Evolutionary conservation across 2,113 vertebrate genomes (phyloP).

Genomic region (Butorides virescens): DNA sequence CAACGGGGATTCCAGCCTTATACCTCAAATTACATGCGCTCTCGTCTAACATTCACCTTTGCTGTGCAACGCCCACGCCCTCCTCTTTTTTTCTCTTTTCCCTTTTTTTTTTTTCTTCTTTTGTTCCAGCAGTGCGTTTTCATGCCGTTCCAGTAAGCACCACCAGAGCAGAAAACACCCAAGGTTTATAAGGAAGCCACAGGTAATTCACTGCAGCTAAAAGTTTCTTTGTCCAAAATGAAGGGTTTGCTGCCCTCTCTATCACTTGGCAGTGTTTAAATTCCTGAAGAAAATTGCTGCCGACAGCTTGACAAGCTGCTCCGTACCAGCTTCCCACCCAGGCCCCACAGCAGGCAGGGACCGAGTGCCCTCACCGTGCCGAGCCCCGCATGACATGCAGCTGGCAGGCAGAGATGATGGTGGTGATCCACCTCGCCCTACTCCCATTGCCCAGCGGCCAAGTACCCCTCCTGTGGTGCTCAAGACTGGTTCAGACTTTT

Average conservation of each 20-base stretch:
- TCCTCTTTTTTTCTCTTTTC: not conserved
- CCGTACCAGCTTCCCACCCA: not conserved
- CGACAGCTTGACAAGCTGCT: not conserved
- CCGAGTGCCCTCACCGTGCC: accelerated
- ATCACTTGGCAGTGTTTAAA: not conserved
- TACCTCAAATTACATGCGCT: not conserved
- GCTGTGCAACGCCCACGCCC: not conserved
- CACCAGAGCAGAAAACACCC: not conserved
- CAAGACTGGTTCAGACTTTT: not conserved
- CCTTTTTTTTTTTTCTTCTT: not conserved
- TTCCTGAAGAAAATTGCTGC: not conserved
- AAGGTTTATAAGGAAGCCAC: not conserved
- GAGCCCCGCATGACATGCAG: not conserved
- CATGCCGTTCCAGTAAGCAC: not conserved
- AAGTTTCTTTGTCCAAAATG: not conserved
- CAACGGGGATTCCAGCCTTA: not conserved
- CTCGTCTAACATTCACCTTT: not conserved
- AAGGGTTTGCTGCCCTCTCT: not conserved
- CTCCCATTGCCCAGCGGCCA: accelerated
- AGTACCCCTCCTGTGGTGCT: not conserved
- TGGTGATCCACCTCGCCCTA: not conserved
- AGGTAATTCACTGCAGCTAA: not conserved
- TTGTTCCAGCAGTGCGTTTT: not conserved
- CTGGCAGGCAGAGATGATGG: not conserved
- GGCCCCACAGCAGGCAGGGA: accelerated